Percentiles rank a stretch among this genome's conserved stretches.
Conservation (phyloP, 2,797 vertebrate species). For the Ficedula albicollis region DNA sequence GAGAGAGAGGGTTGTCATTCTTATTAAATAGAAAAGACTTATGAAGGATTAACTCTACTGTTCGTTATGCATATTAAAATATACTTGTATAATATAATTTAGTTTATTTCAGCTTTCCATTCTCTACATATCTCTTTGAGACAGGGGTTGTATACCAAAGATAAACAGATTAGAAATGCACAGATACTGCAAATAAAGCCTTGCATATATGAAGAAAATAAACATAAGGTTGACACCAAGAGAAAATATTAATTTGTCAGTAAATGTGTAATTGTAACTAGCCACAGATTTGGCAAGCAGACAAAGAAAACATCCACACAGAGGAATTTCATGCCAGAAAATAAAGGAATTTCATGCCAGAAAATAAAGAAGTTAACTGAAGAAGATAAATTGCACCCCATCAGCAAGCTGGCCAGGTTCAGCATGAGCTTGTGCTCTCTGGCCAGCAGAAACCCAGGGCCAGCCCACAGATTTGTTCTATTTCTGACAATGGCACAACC, state of each 20-base stretch:
- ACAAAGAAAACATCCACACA: constrained; percentile 4
- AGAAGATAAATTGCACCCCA: constrained; percentile 50
- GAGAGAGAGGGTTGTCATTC: neutral
- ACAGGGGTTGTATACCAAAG: neutral
- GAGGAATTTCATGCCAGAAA: constrained; percentile 30
- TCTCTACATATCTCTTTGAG: neutral
- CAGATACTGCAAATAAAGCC: constrained; percentile 58
- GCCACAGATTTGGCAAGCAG: constrained; percentile 53
- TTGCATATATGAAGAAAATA: constrained; percentile 30
- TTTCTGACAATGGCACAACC: neutral
- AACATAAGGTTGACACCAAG: constrained; percentile 38
- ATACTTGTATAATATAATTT: neutral
- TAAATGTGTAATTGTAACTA: constrained; percentile 46
- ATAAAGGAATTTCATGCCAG: constrained; percentile 28
- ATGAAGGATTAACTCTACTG: neutral
- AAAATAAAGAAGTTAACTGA: constrained; percentile 51
- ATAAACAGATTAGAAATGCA: constrained; percentile 62
- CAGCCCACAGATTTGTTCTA: neutral
- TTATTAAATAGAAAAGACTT: neutral
- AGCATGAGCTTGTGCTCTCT: neutral
- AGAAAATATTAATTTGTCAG: constrained; percentile 69
- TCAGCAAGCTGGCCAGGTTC: constrained; percentile 20
- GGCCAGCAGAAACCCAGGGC: neutral
- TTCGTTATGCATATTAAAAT: neutral
- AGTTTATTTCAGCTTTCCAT: neutral